phyloP scores from a whole-genome alignment of 2,113 vertebrate species.

The Numenius arquata region DNA sequence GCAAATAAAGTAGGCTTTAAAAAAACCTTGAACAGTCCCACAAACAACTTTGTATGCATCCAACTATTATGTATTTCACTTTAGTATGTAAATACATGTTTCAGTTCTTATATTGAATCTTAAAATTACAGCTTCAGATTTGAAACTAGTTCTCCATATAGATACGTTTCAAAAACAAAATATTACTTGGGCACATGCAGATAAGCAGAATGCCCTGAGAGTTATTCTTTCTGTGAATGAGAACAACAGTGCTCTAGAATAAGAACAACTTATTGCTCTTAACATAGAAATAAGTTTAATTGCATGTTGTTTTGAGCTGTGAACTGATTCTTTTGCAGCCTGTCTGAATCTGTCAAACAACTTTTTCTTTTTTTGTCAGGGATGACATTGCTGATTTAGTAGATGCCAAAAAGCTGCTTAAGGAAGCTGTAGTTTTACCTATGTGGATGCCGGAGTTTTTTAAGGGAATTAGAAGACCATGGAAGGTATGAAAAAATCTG shows the following conservation, averaged over 20 bases:
- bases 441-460: slow-evolving; percentile 99
- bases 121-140: neutral
- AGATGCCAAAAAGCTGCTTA: slow-evolving; percentile 94
- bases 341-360: neutral
- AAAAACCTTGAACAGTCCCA: neutral
- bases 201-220: neutral
- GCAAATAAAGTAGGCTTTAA: neutral
- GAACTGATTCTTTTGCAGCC: neutral
- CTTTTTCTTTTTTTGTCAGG: slow-evolving; percentile 71
- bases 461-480: slow-evolving; percentile 95
- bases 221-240: neutral
- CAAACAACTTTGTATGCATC: neutral
- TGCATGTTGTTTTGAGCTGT: neutral
- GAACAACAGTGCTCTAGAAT: rapidly evolving
- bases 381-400: slow-evolving; percentile 95
- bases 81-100: neutral
- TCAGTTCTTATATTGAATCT: neutral
- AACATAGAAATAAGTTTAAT: neutral
- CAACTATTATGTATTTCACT: neutral
- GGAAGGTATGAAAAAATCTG: slow-evolving; percentile 85
- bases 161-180: neutral
- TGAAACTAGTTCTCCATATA: neutral
- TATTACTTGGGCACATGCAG: neutral
- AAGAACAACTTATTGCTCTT: too few species aligned
- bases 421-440: slow-evolving; percentile 95